A percentile compares a stretch with the other conserved stretches of the same genome.
Conservation (phyloP, 1,140 invertebrate species). For the Sinella curviseta region DNA sequence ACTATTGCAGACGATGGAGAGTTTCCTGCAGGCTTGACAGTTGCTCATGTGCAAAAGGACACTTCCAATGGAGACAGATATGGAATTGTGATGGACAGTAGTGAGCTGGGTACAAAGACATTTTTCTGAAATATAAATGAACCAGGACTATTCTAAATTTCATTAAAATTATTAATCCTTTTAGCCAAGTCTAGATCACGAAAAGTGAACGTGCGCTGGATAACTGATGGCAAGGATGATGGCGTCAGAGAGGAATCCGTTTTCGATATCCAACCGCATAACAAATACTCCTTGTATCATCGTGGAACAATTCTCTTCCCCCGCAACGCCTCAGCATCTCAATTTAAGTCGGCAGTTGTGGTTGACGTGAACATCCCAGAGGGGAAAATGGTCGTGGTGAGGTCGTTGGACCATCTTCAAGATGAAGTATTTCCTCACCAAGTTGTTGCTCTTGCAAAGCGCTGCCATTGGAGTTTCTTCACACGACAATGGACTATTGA, state of each 20-base stretch:
- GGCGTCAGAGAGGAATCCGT: conserved; percentile 41
- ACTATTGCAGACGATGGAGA: conserved; percentile 3
- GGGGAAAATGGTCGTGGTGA: conserved; percentile 36
- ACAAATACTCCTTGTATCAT: conserved; percentile 29
- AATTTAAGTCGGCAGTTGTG: conserved; percentile 32
- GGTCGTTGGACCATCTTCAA: conserved; percentile 11
- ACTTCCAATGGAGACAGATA: conserved; percentile 12
- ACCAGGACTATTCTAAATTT: not conserved
- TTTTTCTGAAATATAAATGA: not conserved
- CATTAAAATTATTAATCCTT: not conserved
- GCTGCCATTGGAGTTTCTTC: conserved; percentile 46
- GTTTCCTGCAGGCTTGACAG: conserved; percentile 37
- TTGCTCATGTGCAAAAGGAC: not conserved
- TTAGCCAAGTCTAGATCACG: not conserved
- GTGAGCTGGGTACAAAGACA: conserved; percentile 30
- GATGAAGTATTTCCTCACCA: conserved; percentile 34
- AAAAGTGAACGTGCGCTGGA: conserved; percentile 20
- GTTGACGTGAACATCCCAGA: conserved; percentile 35
- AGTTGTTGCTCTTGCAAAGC: conserved; percentile 31
- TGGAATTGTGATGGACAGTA: conserved; percentile 40
- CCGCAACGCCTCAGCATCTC: not conserved
- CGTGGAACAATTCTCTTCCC: conserved; percentile 42
- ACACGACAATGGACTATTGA: conserved; percentile 36
- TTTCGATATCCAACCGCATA: conserved; percentile 35
- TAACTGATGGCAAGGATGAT: conserved; percentile 15